Evolutionary conservation across 2,888 invertebrate genomes (phyloP), one percentile per base, ranked within the genome.

Genomic region (Pammene fasciana): DNA sequence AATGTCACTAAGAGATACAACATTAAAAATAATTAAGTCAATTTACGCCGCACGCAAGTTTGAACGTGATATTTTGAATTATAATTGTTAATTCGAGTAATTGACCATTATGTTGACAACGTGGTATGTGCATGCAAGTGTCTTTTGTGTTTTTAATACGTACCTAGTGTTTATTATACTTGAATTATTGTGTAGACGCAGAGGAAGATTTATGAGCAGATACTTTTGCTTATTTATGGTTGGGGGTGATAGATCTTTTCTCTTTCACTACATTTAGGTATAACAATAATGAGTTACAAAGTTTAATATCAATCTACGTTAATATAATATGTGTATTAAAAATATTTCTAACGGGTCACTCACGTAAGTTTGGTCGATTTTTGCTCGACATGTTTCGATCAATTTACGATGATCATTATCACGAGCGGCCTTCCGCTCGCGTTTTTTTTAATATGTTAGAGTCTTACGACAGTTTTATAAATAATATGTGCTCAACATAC

Each of bases 81-180:
- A 57, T 50, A 68, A 68, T 68, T 56, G 68, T 62, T 62, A 62
- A 68, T 64, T 57, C 48, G 48, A 13, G 38, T 68, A 68, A 62
- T 62, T 56, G 56, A 41, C 26, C 50, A 57, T 64, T 64, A 70
- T 16, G 59, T 14, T 26, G 46, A 67, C 41, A 38, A 54, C 10
- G 16, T 5, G 62, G 62, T 43, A 62, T 62, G 45, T 11, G 38
- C 62, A 45, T 50, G 62, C 56, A 41, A 57, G 8, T 9, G 61
- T 18, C 16, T 16, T 38, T 61, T 50, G 61, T 59, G 43, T 50
- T 52, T 52, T 26, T 50, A 18, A 11, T 11, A 11, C 5, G 18
- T 50, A 50, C 14, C 18, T 50, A 8, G 9, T 14, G 16, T 16
- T 48, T 48, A 10, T 9, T 9, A 7, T 8, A 6, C 8, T 9